Conservation (phyloP, 2,888 invertebrate species). For the Bedellia somnulentella region DNA sequence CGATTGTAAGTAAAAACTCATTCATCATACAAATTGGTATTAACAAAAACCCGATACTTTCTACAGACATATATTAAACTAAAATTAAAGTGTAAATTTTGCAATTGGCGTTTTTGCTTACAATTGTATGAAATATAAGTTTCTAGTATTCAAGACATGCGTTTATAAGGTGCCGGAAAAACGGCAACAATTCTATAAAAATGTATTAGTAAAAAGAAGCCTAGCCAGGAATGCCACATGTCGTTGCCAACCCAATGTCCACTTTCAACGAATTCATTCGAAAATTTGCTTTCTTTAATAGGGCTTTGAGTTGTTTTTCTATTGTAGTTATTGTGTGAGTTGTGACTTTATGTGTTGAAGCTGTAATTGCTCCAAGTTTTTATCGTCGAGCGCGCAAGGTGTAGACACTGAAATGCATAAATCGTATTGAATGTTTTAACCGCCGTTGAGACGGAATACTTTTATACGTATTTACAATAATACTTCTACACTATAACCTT, state of each 20-base stretch:
- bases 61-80: too few relatives aligned
- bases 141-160: constrained; percentile 56
- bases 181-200: constrained; percentile 54
- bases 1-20: too few relatives aligned
- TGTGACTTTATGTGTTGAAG: constrained; percentile 18
- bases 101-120: too few relatives aligned
- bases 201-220: constrained; percentile 50
- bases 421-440: constrained; percentile 6
- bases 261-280: constrained; percentile 20
- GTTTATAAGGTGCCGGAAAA: constrained; percentile 58
- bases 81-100: too few relatives aligned
- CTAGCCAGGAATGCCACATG: constrained; percentile 43
- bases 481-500: too few relatives aligned
- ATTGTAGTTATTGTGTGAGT: background rate
- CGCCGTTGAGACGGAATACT: too few relatives aligned
- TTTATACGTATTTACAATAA: too few relatives aligned
- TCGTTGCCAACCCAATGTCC: constrained; percentile 32
- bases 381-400: constrained; percentile 35
- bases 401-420: constrained; percentile 21
- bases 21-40: too few relatives aligned
- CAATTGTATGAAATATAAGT: constrained; percentile 27
- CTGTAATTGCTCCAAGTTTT: constrained; percentile 57
- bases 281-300: constrained; percentile 45
- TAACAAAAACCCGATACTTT: too few relatives aligned
- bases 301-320: too few relatives aligned